Base-by-base conservation (phyloP, 2,797 vertebrate genomes). In the Muraenolepis orangiensis region DNA sequence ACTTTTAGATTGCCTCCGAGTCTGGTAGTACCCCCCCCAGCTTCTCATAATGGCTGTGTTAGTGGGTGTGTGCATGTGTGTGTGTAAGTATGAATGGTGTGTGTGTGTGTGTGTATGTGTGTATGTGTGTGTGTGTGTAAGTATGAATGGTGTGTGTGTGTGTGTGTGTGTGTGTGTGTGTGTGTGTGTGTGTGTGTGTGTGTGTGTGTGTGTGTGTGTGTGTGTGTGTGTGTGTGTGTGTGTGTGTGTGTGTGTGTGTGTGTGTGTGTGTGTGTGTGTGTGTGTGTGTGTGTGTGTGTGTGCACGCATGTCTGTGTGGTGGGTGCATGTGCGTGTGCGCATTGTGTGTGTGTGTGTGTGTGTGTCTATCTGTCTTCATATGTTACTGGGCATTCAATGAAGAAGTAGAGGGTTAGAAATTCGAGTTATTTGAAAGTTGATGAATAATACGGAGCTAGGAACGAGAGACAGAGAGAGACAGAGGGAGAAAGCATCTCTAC, bases 291-390 rank as follows among this genome's bases (percentile, higher is more conserved):
- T 46, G 42, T 16, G 42, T 46, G 42, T 46, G 42, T 16, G 14
- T 46, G 40, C 14, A 13, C 14, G 40, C 14, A 13, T 42, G 36
- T 38, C n/a, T n/a, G n/a, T n/a, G n/a, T n/a, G n/a, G n/a, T n/a
- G n/a, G 2, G 38, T 6, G 42, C 26, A n/a, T 64, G 4, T 64
- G 57, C 26, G 57, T 23, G 57, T 80, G n/a, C n/a, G n/a, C n/a
- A n/a, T n/a, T n/a, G 79, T 82, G 82, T 88, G 86, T 84, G 76
- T 40, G 32, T 42, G 70, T 32, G 14, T 71, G 29, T 61, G 40
- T 20, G 13, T 30, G 3, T 68, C 42, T 51, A 76, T 77, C 76
- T 71, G 82, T 69, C 38, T 23, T 0, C 64, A 13, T 71, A 29
- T 70, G 66, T 75, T 6, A 31, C 42, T 77, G 74, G 68, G 78